phyloP scores from a whole-genome alignment of 2,797 vertebrate genomes.

The Hoplostethus mediterraneus region DNA sequence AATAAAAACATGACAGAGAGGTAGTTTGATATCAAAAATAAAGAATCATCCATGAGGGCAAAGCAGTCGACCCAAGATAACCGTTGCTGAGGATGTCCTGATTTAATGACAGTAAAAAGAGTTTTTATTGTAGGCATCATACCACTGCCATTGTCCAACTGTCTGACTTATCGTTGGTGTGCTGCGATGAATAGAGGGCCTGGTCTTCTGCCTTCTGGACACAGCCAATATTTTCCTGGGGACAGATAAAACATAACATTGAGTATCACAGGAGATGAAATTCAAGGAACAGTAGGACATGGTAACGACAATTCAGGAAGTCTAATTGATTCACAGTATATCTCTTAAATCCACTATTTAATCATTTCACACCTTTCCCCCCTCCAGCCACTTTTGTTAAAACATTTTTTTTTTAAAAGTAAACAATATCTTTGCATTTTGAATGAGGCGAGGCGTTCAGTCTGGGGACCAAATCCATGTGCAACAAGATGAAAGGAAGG shows the following conservation, averaged over 20 bases:
- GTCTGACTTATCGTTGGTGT: constrained; percentile 36
- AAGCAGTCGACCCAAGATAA: no score
- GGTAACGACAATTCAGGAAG: neutral
- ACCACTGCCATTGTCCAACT: constrained; percentile 31
- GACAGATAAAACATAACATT: constrained; percentile 1
- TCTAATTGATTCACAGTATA: neutral
- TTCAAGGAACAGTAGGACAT: neutral
- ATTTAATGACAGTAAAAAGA: neutral
- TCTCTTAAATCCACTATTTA: no score
- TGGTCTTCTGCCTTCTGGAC: constrained; percentile 46
- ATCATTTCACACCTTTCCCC: neutral
- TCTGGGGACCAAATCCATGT: neutral
- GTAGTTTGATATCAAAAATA: constrained; percentile 17
- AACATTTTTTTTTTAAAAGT: neutral
- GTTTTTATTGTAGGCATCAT: neutral
- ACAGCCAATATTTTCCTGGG: constrained; percentile 46
- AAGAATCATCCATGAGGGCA: neutral
- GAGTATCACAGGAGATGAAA: neutral
- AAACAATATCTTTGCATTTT: no score
- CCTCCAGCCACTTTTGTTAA: neutral
- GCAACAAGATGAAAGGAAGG: neutral
- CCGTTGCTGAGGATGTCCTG: neutral
- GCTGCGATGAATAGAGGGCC: neutral
- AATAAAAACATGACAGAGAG: constrained; percentile 31
- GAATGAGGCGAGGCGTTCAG: neutral